Conservation (phyloP, 2,888 invertebrate species). For the Malthinus flaveolus region DNA sequence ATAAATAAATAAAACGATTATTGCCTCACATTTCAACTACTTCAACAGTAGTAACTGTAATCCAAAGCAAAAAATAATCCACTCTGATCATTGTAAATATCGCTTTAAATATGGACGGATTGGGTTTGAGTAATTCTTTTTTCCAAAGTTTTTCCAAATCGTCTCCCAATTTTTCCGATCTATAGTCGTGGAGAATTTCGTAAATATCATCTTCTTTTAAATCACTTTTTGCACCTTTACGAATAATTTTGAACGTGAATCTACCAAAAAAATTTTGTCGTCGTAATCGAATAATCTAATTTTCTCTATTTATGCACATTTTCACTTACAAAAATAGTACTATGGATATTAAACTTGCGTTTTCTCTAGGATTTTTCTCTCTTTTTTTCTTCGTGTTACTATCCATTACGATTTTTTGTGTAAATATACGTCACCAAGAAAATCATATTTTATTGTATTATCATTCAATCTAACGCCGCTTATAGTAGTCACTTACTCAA, state of each 20-base stretch:
- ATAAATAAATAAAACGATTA: too few relatives aligned
- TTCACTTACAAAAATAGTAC: conserved; percentile 67
- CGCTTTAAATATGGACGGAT: conserved; percentile 20
- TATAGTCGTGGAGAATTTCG: conserved; percentile 58
- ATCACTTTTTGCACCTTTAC: conserved; percentile 66
- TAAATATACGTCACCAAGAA: too few relatives aligned
- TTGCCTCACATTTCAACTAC: too few relatives aligned
- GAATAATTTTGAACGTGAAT: conserved; percentile 35
- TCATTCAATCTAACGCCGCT: too few relatives aligned
- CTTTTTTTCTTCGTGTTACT: conserved; percentile 38
- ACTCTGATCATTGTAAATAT: conserved; percentile 26
- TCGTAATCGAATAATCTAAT: not conserved
- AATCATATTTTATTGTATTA: too few relatives aligned
- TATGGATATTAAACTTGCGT: conserved; percentile 63
- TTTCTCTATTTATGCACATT: not conserved
- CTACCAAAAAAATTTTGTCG: not conserved
- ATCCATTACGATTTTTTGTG: not conserved
- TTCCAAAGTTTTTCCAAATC: conserved; percentile 50
- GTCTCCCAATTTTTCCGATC: conserved; percentile 56
- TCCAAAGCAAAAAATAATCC: conserved; percentile 19
- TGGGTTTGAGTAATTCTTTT: conserved; percentile 18
- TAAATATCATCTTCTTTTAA: conserved; percentile 66
- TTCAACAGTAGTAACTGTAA: not conserved
- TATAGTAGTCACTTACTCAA: too few relatives aligned
- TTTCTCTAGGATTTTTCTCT: conserved; percentile 64